Percentiles rank a stretch among this genome's conserved stretches.
Evolutionary conservation across 2,797 vertebrate species (phyloP).

Genomic region (Miichthys miiuy): DNA sequence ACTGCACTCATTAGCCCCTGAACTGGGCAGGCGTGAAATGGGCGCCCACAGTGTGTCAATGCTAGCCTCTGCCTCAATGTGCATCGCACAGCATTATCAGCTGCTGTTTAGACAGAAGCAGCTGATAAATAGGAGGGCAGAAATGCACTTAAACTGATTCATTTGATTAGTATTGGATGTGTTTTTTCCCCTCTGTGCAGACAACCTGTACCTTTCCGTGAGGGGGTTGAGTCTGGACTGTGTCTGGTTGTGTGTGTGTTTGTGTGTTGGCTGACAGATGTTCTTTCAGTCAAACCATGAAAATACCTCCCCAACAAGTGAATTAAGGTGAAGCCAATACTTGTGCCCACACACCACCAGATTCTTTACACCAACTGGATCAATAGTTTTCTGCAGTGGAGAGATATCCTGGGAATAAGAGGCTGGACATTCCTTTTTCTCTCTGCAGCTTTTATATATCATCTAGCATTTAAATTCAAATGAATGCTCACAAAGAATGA

Average conservation of each 20-base stretch:
- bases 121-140: constrained; percentile 75
- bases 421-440: constrained; percentile 19
- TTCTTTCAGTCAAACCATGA: constrained; percentile 60
- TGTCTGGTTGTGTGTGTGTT: constrained; percentile 13
- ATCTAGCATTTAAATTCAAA: constrained; percentile 37
- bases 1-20: constrained; percentile 78
- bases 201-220: constrained; percentile 27
- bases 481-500: background rate
- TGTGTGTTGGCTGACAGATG: constrained; percentile 51
- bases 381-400: constrained; percentile 62
- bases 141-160: constrained; percentile 78
- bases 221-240: constrained; percentile 15
- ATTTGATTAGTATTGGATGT: constrained; percentile 80
- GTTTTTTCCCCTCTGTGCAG: constrained; percentile 46
- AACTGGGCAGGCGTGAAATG: constrained; percentile 79
- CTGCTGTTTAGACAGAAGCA: constrained; percentile 61
- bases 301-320: constrained; percentile 68
- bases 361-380: constrained; percentile 63
- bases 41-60: constrained; percentile 62
- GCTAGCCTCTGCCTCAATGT: constrained; percentile 61
- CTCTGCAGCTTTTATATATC: constrained; percentile 26
- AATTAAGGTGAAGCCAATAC: constrained; percentile 69
- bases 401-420: constrained; percentile 35
- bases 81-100: constrained; percentile 74
- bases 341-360: constrained; percentile 49